phyloP scores from a whole-genome alignment of 2,888 invertebrate genomes.

The Hyposoter dolosus region DNA sequence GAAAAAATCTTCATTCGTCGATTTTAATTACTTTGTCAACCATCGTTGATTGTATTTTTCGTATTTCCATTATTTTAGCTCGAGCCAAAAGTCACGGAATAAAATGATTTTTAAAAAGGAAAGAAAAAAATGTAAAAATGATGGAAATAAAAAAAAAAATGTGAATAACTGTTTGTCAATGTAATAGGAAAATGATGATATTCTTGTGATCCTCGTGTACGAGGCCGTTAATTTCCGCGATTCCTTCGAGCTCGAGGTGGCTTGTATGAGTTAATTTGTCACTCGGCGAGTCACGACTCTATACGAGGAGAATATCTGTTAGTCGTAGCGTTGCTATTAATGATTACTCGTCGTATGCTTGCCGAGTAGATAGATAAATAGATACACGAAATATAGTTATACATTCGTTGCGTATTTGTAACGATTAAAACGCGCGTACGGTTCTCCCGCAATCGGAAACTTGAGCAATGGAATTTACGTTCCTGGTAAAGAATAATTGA shows the following conservation, averaged over 20 bases:
- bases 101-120: neutral
- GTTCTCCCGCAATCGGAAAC: slow-evolving; percentile 18
- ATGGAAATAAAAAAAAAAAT: neutral
- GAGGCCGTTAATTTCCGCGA: slow-evolving; percentile 56
- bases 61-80: neutral
- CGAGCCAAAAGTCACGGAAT: neutral
- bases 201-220: neutral
- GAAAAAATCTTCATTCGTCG: neutral
- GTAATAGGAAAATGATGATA: slow-evolving; percentile 29
- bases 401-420: neutral
- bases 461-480: slow-evolving; percentile 33
- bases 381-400: neutral
- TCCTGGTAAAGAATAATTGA: slow-evolving; percentile 49
- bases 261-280: slow-evolving; percentile 58
- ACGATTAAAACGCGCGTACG: slow-evolving; percentile 29
- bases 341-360: slow-evolving; percentile 47
- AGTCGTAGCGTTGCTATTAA: slow-evolving; percentile 34
- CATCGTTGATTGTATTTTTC: neutral
- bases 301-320: slow-evolving; percentile 31
- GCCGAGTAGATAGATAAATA: slow-evolving; percentile 18
- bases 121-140: neutral
- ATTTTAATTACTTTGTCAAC: neutral
- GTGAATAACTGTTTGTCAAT: slow-evolving; percentile 13
- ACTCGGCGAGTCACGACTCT: slow-evolving; percentile 26
- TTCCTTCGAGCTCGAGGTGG: slow-evolving; percentile 21